Conservation (phyloP, 2,888 invertebrate species). For the Perizoma affinitatum region DNA sequence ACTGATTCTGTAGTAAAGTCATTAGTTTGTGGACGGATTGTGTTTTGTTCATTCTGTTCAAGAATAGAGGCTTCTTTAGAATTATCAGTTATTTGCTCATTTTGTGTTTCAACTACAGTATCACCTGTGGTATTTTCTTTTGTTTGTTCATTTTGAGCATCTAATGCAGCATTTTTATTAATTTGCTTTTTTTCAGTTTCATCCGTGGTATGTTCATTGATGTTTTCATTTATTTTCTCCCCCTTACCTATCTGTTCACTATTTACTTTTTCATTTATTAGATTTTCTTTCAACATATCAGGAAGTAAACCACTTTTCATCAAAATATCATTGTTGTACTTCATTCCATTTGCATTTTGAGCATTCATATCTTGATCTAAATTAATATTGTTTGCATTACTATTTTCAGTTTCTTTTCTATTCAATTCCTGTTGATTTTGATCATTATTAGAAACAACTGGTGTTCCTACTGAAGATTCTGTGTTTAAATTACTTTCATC, state of each 20-base stretch:
- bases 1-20: conserved; percentile 6
- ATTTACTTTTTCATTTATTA: conserved; percentile 5
- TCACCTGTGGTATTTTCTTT: conserved; percentile 5
- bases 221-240: conserved; percentile 7
- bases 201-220: conserved; percentile 1
- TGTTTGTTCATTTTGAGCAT: conserved; percentile 5
- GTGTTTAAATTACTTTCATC: conserved; percentile 11
- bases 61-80: neutral
- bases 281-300: conserved; percentile 13
- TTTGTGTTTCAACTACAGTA: neutral
- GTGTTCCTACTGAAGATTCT: conserved; percentile 15
- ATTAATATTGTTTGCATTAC: conserved; percentile 9
- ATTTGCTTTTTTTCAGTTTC: neutral
- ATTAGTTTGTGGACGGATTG: neutral
- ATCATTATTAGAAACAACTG: conserved; percentile 9
- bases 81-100: neutral
- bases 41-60: neutral
- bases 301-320: conserved; percentile 6
- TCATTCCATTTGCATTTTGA: conserved; percentile 20
- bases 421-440: conserved; percentile 12
- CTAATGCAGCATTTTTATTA: neutral
- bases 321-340: conserved; percentile 8
- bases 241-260: neutral
- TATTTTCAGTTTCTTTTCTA: conserved; percentile 4
- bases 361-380: conserved; percentile 9